Percentiles rank a stretch among this genome's conserved stretches.
Conservation (phyloP, 2,113 vertebrate genomes). For the Oreochromis aureus region DNA sequence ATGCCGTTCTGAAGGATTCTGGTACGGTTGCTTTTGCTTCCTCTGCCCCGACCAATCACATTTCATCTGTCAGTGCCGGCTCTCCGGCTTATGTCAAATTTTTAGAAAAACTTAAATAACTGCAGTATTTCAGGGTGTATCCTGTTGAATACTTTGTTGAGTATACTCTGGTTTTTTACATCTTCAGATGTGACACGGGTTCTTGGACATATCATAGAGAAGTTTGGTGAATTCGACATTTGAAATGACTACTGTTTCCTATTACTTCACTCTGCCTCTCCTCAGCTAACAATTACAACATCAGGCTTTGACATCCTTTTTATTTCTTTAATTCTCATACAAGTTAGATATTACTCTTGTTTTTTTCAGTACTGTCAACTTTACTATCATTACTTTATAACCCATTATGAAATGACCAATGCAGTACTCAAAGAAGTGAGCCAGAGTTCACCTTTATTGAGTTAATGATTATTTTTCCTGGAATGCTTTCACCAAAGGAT, state of each 20-base stretch:
- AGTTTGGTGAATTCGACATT: neutral
- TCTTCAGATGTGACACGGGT: neutral
- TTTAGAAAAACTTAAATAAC: neutral
- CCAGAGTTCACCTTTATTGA: constrained; percentile 5
- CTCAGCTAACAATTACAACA: neutral
- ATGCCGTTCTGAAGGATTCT: neutral
- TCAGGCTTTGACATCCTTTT: neutral
- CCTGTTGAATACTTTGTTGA: neutral
- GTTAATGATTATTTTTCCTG: constrained; percentile 42
- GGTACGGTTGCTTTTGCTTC: neutral
- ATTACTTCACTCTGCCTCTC: neutral
- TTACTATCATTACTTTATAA: neutral
- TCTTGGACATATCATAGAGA: neutral
- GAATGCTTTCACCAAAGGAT: neutral
- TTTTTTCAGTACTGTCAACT: neutral
- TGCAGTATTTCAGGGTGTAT: neutral
- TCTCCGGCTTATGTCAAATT: neutral
- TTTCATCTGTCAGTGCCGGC: neutral
- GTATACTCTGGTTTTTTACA: neutral
- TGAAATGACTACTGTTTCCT: neutral
- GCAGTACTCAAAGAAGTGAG: neutral
- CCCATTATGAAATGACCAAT: neutral
- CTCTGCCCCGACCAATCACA: neutral
- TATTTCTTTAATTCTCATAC: neutral
- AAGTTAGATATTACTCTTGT: neutral